A percentile compares a stretch with the other conserved stretches of the same genome.
phyloP scores from a whole-genome alignment of 1,140 invertebrate genomes.

The Apocrypta bakeri region DNA sequence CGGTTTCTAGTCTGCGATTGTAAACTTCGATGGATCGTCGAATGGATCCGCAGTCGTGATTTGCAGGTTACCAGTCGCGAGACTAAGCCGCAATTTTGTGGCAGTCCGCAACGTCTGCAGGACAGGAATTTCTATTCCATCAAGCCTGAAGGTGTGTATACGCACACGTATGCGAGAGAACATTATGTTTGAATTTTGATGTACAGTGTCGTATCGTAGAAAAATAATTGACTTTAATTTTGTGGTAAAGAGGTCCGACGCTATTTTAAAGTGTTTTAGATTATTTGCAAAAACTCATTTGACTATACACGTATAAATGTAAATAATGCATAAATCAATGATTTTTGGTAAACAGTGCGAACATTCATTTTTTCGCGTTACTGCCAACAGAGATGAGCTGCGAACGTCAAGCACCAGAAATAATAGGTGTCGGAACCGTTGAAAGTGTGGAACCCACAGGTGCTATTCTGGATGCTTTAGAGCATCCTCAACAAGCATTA shows the following conservation, averaged over 20 bases:
- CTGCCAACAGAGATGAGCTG: constrained; percentile 69
- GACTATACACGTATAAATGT: too few species aligned
- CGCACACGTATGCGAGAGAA: too few species aligned
- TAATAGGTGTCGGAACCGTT: constrained; percentile 76
- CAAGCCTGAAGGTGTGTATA: constrained; percentile 80
- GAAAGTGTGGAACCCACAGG: constrained; percentile 73
- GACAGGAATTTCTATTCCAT: constrained; percentile 91
- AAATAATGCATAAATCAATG: too few species aligned
- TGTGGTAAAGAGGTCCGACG: too few species aligned
- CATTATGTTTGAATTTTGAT: too few species aligned
- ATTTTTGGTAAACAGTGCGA: too few species aligned
- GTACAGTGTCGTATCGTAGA: too few species aligned
- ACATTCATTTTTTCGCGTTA: too few species aligned
- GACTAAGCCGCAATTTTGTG: constrained; percentile 94
- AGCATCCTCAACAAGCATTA: neutral
- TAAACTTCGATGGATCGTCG: constrained; percentile 88
- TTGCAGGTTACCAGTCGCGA: constrained; percentile 94
- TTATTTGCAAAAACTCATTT: too few species aligned
- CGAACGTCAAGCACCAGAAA: constrained; percentile 64
- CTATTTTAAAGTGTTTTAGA: too few species aligned
- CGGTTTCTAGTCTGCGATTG: constrained; percentile 93
- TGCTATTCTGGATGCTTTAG: constrained; percentile 57
- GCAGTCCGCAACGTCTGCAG: constrained; percentile 84
- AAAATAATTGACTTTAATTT: too few species aligned
- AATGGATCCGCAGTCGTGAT: constrained; percentile 91